phyloP scores from a whole-genome alignment of 1,140 invertebrate species.

The Nebria ingens region DNA sequence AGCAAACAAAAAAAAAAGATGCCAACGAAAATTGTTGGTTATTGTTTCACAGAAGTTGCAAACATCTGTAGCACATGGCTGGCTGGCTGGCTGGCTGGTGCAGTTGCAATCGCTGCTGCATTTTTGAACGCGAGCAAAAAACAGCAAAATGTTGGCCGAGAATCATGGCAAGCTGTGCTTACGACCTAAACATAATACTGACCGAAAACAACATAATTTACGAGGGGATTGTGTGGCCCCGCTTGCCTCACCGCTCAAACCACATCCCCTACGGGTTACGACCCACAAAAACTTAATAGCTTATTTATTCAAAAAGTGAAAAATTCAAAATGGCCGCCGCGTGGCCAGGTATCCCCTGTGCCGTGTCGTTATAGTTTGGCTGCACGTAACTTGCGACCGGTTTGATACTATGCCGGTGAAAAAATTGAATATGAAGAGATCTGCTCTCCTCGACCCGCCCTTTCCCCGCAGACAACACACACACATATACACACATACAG shows the following conservation, averaged over 20 bases:
- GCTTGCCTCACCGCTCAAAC: background rate
- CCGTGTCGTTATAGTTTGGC: background rate
- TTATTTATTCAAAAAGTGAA: constrained; percentile 36
- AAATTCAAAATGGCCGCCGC: constrained; percentile 34
- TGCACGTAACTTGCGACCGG: background rate
- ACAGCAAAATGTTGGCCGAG: background rate
- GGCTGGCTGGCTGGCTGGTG: no score
- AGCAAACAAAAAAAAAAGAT: background rate
- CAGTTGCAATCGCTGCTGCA: background rate
- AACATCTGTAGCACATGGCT: constrained; percentile 6
- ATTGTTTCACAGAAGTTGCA: constrained; percentile 6
- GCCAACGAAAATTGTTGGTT: background rate
- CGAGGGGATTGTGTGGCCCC: constrained; percentile 24
- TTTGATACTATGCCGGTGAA: background rate
- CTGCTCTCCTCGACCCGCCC: no score
- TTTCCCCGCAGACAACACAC: no score
- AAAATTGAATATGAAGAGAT: background rate
- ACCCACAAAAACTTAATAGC: constrained; percentile 35
- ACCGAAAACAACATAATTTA: constrained; percentile 33
- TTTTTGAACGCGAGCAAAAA: background rate
- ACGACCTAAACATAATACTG: constrained; percentile 17
- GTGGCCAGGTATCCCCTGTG: constrained; percentile 18
- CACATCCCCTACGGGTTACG: constrained; percentile 14
- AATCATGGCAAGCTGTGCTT: background rate
- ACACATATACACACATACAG: no score